Base-by-base conservation (phyloP, 2,888 invertebrate species). In the Lithophane socia region DNA sequence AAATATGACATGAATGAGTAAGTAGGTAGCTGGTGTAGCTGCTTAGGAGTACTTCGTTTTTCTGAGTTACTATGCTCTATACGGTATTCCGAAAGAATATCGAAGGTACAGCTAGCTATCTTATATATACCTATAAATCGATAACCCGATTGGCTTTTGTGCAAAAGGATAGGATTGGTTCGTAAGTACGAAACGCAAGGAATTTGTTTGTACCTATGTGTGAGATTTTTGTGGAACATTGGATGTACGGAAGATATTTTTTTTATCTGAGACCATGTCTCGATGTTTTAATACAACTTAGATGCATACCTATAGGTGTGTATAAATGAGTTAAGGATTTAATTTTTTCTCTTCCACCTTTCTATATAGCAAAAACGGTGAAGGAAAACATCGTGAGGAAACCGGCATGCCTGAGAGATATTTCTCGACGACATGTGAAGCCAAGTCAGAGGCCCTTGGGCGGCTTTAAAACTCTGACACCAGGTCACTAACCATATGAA, bases 1-100 rank as follows among this genome's bases (percentile, higher is more conserved):
- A n/a, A 68, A 79, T 64, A 68, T 70, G 16, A 7, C 58, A 52
- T 44, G 29, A 66, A 56, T 72, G 18, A 13, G 5, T n/a, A 52
- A 60, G 13, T 29, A 5, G 0, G 12, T 49, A 16, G 13, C 16
- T 0, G 8, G 9, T 64, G 5, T 7, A 12, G n/a, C n/a, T 47
- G 29, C 29, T 29, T 10, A 61, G 9, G 0, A 16, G 0, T 47
- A 37, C 12, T 49, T 37, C 5, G 18, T 63, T 0, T 63, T 54
- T 44, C 13, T 54, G 52, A 73, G 21, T 54, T 21, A 37, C 54
- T 54, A 4, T n/a, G 10, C 10, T 18, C 3, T 42, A 0, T 42
- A 21, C 3, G 29, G 56, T 56, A 16, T 37, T 47, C 44, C n/a
- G 9, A 12, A 44, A 4, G 29, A 44, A 73, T 54, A 73, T 68